Conservation (phyloP, 2,797 vertebrate genomes). For the Sebastes trivittatus region DNA sequence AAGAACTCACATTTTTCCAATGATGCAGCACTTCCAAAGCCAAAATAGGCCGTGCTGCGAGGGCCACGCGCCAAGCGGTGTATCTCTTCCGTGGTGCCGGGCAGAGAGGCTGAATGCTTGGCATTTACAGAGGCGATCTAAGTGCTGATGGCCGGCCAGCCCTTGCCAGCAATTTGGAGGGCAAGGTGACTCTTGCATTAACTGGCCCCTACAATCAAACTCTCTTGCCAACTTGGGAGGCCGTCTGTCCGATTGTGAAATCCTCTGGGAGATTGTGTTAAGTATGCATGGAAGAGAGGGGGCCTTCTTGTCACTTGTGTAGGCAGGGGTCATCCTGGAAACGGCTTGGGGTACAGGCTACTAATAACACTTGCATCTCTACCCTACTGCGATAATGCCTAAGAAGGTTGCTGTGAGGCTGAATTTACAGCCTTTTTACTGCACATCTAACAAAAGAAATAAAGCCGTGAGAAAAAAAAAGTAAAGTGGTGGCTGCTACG, state of each 20-base stretch:
- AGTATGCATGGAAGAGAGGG: background rate
- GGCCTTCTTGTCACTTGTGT: constrained; percentile 16
- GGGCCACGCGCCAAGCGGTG: constrained; percentile 62
- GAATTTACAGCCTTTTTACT: constrained; percentile 54
- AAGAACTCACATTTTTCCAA: constrained; percentile 54
- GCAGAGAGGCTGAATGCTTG: constrained; percentile 41
- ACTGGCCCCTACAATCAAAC: constrained; percentile 48
- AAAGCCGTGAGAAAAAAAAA: constrained; percentile 44
- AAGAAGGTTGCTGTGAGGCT: constrained; percentile 26
- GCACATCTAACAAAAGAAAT: constrained; percentile 59
- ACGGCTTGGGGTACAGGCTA: constrained; percentile 11
- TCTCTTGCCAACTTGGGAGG: constrained; percentile 55
- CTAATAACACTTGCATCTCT: constrained; percentile 51
- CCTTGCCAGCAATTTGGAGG: constrained; percentile 72
- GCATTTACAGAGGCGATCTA: constrained; percentile 50
- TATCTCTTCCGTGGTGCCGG: constrained; percentile 57
- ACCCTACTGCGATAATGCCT: constrained; percentile 58
- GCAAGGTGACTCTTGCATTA: constrained; percentile 74
- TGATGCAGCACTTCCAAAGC: constrained; percentile 64
- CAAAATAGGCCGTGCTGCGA: constrained; percentile 56
- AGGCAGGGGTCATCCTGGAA: constrained; percentile 22
- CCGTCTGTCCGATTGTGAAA: constrained; percentile 12
- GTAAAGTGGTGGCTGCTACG: background rate
- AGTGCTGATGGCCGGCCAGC: constrained; percentile 58
- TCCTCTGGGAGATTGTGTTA: constrained; percentile 5